phyloP scores from a whole-genome alignment of 2,797 vertebrate genomes.

The Triplophysa bombifrons region DNA sequence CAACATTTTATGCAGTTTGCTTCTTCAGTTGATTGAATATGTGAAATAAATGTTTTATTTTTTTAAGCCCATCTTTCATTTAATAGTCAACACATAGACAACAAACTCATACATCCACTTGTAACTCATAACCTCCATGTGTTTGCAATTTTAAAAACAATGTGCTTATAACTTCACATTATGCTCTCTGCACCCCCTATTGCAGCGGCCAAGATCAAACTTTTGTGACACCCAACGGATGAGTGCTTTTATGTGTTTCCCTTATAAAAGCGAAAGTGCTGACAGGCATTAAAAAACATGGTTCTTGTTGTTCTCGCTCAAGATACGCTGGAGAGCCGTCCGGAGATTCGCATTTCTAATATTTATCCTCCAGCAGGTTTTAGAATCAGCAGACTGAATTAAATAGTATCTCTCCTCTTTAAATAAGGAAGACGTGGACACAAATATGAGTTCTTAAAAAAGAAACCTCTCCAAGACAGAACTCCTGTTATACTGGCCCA shows the following conservation, averaged over 20 bases:
- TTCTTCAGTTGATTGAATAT: not conserved
- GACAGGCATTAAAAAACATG: conserved; percentile 25
- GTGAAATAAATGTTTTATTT: not conserved
- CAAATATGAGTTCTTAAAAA: not conserved
- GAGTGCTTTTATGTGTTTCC: conserved; percentile 32
- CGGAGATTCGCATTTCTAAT: conserved; percentile 3
- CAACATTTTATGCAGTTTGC: too few relatives aligned
- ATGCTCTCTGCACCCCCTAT: conserved; percentile 9
- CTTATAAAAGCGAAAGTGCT: conserved; percentile 41
- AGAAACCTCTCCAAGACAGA: not conserved
- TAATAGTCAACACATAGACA: not conserved
- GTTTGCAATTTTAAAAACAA: conserved; percentile 39
- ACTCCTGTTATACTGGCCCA: too few relatives aligned
- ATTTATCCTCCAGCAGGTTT: conserved; percentile 30
- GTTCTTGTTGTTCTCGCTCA: conserved; percentile 28
- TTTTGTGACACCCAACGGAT: conserved; percentile 31
- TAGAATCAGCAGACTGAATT: conserved; percentile 10
- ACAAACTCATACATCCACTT: not conserved
- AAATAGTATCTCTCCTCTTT: conserved; percentile 16
- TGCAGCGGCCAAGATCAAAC: conserved; percentile 29
- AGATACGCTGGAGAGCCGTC: not conserved
- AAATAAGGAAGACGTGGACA: conserved; percentile 28
- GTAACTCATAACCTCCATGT: conserved; percentile 21
- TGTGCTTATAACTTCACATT: conserved; percentile 25
- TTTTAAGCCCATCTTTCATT: conserved; percentile 20